Evolutionary conservation across 2,113 vertebrate species (phyloP), one percentile per base, ranked within the genome.

Genomic region (Ictalurus punctatus): DNA sequence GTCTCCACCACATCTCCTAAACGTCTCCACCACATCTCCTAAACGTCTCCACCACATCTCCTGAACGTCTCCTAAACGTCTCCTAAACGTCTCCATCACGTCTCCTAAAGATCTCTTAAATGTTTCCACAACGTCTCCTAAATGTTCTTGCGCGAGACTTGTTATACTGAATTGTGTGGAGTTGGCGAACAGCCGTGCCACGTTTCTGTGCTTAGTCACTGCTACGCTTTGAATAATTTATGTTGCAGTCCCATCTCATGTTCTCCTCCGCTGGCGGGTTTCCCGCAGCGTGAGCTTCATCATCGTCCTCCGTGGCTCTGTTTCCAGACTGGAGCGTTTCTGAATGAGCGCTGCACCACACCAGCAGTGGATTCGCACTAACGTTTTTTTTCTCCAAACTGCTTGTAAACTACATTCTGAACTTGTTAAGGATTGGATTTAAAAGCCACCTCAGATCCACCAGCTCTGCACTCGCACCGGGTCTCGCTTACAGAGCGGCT

Each of bases 211-310:
- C 86, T 83, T 67, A 89, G 83, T 91, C 90, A 85, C 88, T 76
- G 73, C 74, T 40, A 40, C 44, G 79, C 61, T 81, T 16, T 87
- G 88, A 89, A 87, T 91, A 73, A 91, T 91, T 89, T 61, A 91
- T 89, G 88, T 74, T 82, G 88, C 65, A 1, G 73, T 85, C 83
- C 59, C 27, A 4, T 63, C 85, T 87, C 85, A 84, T 34, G 52
- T 90, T 88, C 81, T 61, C 56, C 52, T 76, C 78, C 19, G 44
- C 30, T 65, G 7, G 7, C 21, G 48, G 34, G 79, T 86, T 30
- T 78, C 80, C 86, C 67, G 74, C 58, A 61, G 59, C 27, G 8
- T 37, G 40, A 65, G 56, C 34, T 83, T 23, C 30, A 27, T n/a
- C 80, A 2, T 34, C 79, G 80, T 85, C n/a, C 23, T 52, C 37